Evolutionary conservation across 1,140 invertebrate genomes (phyloP).

Genomic region (Stegodyphus dumicola): DNA sequence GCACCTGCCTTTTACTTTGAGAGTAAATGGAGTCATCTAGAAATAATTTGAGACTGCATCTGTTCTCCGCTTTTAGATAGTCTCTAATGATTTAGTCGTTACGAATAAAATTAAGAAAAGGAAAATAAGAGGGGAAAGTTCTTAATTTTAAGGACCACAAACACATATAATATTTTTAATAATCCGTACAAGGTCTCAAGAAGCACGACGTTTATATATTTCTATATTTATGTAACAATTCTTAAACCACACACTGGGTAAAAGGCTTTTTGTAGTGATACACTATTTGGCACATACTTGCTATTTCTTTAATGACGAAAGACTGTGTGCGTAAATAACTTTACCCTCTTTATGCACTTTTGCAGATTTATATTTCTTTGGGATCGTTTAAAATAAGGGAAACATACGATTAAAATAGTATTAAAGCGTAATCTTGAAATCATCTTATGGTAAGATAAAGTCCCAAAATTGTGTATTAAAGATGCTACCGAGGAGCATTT

Average conservation of each 20-base stretch:
- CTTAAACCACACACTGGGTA: constrained; percentile 30
- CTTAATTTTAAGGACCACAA: constrained; percentile 34
- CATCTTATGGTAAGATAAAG: too few relatives aligned
- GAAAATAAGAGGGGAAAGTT: constrained; percentile 12
- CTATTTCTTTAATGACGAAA: too few relatives aligned
- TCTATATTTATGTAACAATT: constrained; percentile 30
- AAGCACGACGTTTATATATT: constrained; percentile 33
- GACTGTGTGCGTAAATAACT: too few relatives aligned
- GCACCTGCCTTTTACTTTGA: constrained; percentile 37
- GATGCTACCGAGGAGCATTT: too few relatives aligned
- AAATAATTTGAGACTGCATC: not conserved
- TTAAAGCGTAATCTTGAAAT: too few relatives aligned
- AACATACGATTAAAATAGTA: too few relatives aligned
- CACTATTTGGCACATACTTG: too few relatives aligned
- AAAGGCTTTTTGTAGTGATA: not conserved
- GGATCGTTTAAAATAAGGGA: too few relatives aligned
- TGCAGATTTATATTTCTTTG: too few relatives aligned
- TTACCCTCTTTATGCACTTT: too few relatives aligned
- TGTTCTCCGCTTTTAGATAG: not conserved
- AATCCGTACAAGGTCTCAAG: constrained; percentile 27
- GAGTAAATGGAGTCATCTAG: not conserved
- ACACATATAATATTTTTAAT: not conserved
- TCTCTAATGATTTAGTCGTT: constrained; percentile 33
- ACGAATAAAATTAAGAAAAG: constrained; percentile 22
- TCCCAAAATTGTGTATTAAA: too few relatives aligned